Conservation (phyloP, 2,113 vertebrate species). For the Platanista minor region DNA sequence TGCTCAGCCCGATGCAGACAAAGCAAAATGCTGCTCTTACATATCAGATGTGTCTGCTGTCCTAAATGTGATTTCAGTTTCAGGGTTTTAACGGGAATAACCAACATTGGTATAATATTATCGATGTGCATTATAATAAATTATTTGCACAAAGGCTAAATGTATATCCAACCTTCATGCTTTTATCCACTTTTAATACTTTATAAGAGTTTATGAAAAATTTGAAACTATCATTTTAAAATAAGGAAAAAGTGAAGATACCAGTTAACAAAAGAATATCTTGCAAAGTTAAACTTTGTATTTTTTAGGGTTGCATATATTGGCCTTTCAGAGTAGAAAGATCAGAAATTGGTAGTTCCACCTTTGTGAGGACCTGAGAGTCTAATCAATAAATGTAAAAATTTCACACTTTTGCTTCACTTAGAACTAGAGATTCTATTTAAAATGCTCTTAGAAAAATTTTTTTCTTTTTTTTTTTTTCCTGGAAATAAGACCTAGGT, state of each 20-base stretch:
- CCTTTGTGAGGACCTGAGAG: not conserved
- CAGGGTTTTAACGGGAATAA: not conserved
- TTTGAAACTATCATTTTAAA: not conserved
- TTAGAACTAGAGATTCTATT: not conserved
- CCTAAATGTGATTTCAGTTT: not conserved
- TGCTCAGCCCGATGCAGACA: not conserved
- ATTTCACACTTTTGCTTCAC: constrained; percentile 18
- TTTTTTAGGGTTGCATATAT: not conserved
- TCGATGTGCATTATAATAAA: not conserved
- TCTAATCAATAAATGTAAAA: not conserved
- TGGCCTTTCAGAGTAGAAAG: not conserved
- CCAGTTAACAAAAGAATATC: not conserved
- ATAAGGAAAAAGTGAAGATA: not conserved
- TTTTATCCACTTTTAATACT: not conserved
- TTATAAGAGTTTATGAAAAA: not conserved
- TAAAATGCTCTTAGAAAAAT: constrained; percentile 31
- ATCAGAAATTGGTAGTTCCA: not conserved
- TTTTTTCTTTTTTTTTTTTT: not conserved
- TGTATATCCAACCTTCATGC: not conserved
- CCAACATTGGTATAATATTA: not conserved
- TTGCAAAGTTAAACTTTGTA: constrained; percentile 14
- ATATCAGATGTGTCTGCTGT: not conserved
- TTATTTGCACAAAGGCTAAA: not conserved
- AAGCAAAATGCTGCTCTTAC: not conserved
- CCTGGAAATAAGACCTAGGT: not conserved